Base-by-base conservation (phyloP, 2,888 invertebrate species). In the Eupithecia vulgata region DNA sequence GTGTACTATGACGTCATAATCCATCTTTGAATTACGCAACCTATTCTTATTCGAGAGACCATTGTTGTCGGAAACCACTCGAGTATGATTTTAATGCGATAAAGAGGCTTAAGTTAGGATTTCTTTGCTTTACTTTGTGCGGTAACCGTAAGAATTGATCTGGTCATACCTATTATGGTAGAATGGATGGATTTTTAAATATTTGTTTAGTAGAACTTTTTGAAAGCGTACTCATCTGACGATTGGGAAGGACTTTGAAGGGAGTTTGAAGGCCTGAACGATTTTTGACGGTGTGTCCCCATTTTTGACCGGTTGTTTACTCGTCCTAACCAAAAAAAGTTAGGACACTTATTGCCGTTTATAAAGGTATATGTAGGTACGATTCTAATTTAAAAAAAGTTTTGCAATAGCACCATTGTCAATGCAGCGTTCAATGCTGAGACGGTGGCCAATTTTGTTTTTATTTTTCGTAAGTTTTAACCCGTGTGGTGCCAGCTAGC, bases 1-100 rank as follows among this genome's bases (percentile, higher is more conserved):
- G 15, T 59, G 30, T 7, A 61, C 61, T 17, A 34, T 59, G 59
- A 59, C 70, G 69, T 62, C 66, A 73, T 71, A 76, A 74, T 76
- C 75, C 70, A 35, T 66, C 80, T 68, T 67, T 76, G 80, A 77
- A 79, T 83, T 81, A 82, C 82, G 83, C 81, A 84, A 83, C 67
- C 73, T 71, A 78, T 79, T 75, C 78, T 65, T 35, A 21, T 70
- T 74, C 70, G 75, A 81, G 78, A n/a, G 35, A 61, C 67, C 59
- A 78, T 76, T 76, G 74, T 79, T 77, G 72, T 72, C 65, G 67
- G 72, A 78, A 79, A 68, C 76, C 84, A 82, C 65, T 83, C 81
- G 73, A 85, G 86, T 84, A 85, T 85, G 85, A 84, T 84, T 81
- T 82, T 88, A 89, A 89, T 87, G 78, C 85, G 88, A 89, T 89